phyloP scores from a whole-genome alignment of 2,113 vertebrate species.

The Embiotoca jacksoni region DNA sequence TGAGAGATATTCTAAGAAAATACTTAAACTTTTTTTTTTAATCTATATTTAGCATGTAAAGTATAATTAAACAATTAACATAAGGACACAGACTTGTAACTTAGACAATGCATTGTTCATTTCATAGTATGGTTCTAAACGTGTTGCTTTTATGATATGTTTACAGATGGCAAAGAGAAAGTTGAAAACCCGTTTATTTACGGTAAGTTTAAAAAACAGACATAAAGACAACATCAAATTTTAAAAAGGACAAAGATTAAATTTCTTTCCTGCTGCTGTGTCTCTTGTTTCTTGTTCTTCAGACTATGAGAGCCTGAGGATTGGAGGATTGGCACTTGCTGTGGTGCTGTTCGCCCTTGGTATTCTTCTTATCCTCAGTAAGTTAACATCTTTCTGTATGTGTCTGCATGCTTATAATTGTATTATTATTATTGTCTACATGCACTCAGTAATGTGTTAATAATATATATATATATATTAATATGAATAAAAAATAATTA shows the following conservation, averaged over 20 bases:
- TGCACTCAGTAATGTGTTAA: no score
- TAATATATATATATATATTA: background rate
- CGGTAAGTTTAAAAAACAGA: constrained; percentile 61
- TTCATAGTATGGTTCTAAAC: background rate
- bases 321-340: constrained; percentile 93
- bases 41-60: background rate
- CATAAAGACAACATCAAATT: background rate
- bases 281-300: constrained; percentile 5
- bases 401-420: constrained; percentile 6
- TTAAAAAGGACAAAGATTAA: background rate
- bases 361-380: constrained; percentile 96
- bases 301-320: constrained; percentile 97
- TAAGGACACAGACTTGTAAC: background rate
- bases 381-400: constrained; percentile 62
- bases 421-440: background rate
- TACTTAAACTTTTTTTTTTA: no score
- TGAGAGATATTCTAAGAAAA: no score
- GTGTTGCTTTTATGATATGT: constrained; percentile 3
- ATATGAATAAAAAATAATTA: constrained; percentile 9
- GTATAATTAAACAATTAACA: background rate
- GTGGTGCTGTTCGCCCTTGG: constrained; percentile 94
- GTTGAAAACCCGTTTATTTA: constrained; percentile 76
- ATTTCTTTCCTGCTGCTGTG: background rate
- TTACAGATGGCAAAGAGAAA: constrained; percentile 53
- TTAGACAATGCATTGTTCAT: background rate